Percentiles rank a stretch among this genome's conserved stretches.
Conservation (phyloP, 2,113 vertebrate species). For the Aepyceros melampus region DNA sequence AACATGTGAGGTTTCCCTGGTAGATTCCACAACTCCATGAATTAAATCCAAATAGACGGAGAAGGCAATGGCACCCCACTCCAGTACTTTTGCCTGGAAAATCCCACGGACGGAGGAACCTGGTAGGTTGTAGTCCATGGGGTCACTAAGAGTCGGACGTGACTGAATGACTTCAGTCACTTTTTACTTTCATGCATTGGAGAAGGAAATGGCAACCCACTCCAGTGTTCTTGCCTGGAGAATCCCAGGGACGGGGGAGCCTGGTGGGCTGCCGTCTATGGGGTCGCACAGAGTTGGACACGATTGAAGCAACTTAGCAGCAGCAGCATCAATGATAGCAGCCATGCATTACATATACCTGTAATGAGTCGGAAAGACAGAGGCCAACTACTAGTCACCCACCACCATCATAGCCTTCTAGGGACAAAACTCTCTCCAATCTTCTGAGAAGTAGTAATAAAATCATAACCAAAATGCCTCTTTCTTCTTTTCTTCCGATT, state of each 20-base stretch:
- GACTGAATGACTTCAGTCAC: no score
- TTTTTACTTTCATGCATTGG: no score
- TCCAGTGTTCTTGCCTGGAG: no score
- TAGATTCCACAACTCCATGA: neutral
- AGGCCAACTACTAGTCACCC: neutral
- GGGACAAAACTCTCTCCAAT: neutral
- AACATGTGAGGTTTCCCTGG: neutral
- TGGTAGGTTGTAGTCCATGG: no score
- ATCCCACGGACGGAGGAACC: no score
- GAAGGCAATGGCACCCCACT: no score
- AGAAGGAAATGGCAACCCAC: no score
- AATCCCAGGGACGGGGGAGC: no score
- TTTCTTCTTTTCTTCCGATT: neutral
- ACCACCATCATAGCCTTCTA: neutral
- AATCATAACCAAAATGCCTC: neutral
- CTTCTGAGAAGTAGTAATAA: neutral
- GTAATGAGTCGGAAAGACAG: neutral
- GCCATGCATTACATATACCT: neutral
- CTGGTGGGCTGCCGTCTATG: no score
- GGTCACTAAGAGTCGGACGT: no score
- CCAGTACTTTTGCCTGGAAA: no score
- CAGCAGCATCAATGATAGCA: neutral
- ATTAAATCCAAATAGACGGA: neutral
- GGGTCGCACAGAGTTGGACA: fast-evolving
- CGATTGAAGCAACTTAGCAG: no score